phyloP scores from a whole-genome alignment of 2,797 vertebrate genomes.

The Gymnothorax reevesii region DNA sequence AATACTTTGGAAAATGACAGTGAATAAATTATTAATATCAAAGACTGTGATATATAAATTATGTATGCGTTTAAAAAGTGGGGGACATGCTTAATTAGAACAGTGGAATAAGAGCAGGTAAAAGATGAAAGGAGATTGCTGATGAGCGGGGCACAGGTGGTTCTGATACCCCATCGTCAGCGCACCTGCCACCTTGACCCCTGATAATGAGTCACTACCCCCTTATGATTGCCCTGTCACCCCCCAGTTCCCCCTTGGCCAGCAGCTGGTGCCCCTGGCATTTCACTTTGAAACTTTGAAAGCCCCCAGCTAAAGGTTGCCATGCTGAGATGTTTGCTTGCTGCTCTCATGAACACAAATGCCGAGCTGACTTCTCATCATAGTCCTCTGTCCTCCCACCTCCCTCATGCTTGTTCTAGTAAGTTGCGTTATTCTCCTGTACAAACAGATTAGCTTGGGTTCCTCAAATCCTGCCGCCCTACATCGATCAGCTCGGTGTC shows the following conservation, averaged over 20 bases:
- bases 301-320: background rate
- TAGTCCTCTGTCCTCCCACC: background rate
- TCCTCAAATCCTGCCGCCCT: constrained; percentile 74
- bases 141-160: background rate
- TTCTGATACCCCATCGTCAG: background rate
- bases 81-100: background rate
- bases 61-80: background rate
- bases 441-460: constrained; percentile 51
- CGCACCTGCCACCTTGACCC: background rate
- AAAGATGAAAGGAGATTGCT: background rate
- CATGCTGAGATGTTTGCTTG: background rate
- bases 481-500: constrained; percentile 79
- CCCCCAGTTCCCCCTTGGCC: background rate
- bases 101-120: background rate
- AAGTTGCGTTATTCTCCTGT: constrained; percentile 42
- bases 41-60: constrained; percentile 12
- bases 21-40: constrained; percentile 12
- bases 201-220: background rate
- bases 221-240: background rate
- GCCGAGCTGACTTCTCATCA: background rate
- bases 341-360: background rate
- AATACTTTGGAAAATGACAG: constrained; percentile 14
- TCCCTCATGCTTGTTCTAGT: background rate
- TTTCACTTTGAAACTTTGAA: background rate
- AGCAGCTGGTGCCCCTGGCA: background rate